These are phyloP conservation scores for Ceraclea dissimilis DNA, from an alignment of 2,888 invertebrate species.

Conservation along the genomic window DNA sequence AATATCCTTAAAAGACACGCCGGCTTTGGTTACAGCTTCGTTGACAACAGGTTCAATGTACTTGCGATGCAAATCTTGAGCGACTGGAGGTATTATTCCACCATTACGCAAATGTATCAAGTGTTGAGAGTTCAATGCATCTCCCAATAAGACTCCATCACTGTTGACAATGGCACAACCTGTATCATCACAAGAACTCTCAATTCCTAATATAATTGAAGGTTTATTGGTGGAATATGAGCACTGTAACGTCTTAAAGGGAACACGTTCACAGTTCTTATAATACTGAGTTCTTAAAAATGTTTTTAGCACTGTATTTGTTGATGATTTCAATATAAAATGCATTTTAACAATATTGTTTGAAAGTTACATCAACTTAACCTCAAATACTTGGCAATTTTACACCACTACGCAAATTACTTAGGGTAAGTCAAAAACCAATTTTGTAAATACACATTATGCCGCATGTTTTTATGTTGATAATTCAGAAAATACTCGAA, in stretches of 20 bases:
- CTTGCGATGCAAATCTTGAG: constrained; percentile 69
- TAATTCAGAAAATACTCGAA: too few relatives aligned
- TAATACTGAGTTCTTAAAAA: too few relatives aligned
- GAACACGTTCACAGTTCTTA: too few relatives aligned
- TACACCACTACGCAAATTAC: too few relatives aligned
- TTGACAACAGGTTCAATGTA: constrained; percentile 70
- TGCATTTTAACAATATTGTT: too few relatives aligned
- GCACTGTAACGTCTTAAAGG: not conserved
- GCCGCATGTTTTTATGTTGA: too few relatives aligned
- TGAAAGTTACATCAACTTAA: too few relatives aligned
- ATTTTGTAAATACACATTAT: too few relatives aligned
- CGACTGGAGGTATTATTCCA: constrained; percentile 85
- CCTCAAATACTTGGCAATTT: too few relatives aligned
- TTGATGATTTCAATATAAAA: too few relatives aligned
- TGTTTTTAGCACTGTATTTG: too few relatives aligned
- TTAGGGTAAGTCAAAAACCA: too few relatives aligned
- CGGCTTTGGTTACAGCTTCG: constrained; percentile 55
- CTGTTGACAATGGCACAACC: constrained; percentile 81
- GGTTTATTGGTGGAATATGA: constrained; percentile 1
- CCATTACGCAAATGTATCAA: constrained; percentile 60
- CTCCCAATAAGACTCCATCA: constrained; percentile 65
- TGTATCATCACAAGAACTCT: constrained; percentile 97
- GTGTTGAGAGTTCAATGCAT: constrained; percentile 76
- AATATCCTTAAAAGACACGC: constrained; percentile 54
- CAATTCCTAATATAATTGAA: constrained; percentile 73